These are phyloP conservation scores for Dryobates pubescens DNA, from an alignment of 2,797 vertebrate species.

Conservation along the genomic window DNA sequence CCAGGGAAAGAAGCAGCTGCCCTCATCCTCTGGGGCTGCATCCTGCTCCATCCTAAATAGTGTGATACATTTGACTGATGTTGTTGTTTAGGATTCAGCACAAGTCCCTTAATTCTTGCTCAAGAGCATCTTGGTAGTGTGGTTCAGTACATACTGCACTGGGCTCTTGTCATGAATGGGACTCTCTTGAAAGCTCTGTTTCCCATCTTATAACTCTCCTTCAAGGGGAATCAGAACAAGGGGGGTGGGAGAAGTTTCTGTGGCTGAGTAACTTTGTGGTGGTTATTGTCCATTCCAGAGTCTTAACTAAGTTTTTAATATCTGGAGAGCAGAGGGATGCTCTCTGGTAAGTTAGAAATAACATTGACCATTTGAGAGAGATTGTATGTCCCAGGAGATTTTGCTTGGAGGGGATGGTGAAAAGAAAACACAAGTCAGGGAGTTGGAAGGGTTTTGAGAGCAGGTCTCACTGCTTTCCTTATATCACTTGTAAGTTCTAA, in stretches of 20 bases:
- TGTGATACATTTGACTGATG: fast-evolving
- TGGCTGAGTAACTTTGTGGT: neutral
- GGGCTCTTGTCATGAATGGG: neutral
- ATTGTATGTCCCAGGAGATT: neutral
- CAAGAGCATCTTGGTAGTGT: neutral
- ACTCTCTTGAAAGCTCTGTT: neutral
- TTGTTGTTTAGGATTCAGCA: neutral
- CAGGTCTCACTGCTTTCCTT: neutral
- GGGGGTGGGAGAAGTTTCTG: neutral
- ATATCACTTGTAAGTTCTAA: neutral
- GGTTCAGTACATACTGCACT: neutral
- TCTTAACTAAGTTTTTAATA: neutral
- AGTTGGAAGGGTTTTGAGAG: neutral
- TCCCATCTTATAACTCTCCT: neutral
- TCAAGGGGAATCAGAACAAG: neutral
- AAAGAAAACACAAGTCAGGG: neutral
- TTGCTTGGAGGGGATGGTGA: neutral
- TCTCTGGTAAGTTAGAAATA: neutral
- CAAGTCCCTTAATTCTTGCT: neutral
- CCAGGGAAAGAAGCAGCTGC: neutral
- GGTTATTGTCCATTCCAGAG: neutral
- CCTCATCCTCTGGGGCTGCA: neutral
- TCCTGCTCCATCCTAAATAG: neutral
- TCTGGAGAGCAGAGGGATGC: neutral
- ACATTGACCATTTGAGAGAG: neutral